A percentile compares a stretch with the other conserved stretches of the same genome.
phyloP scores from a whole-genome alignment of 2,797 vertebrate species.

The Meda fulgida region DNA sequence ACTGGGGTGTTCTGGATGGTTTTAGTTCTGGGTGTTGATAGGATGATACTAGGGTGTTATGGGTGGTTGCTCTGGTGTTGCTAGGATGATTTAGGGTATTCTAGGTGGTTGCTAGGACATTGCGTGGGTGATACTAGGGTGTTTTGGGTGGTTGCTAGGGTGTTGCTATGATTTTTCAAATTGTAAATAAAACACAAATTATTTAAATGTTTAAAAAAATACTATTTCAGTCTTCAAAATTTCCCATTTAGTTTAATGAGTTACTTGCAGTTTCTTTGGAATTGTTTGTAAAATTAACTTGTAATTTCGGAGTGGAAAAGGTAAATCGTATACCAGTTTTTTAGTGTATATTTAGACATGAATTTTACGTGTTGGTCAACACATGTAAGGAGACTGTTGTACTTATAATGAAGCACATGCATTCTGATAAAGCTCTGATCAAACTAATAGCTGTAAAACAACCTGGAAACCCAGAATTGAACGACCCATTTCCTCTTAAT shows the following conservation, averaged over 20 bases:
- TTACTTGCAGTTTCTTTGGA: too few relatives aligned
- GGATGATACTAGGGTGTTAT: too few relatives aligned
- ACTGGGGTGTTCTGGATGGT: background rate
- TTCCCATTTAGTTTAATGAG: too few relatives aligned
- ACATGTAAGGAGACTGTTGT: background rate
- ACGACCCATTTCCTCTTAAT: constrained; percentile 1
- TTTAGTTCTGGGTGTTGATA: too few relatives aligned
- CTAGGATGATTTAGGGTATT: rapidly evolving
- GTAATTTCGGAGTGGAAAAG: background rate
- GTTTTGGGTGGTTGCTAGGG: background rate
- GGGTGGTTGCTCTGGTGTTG: background rate
- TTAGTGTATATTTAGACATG: background rate
- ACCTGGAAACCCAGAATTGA: background rate
- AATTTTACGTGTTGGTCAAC: background rate
- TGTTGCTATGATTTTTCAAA: background rate
- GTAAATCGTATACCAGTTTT: background rate
- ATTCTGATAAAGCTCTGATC: background rate
- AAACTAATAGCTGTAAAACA: background rate
- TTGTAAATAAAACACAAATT: too few relatives aligned
- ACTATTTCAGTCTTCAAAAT: too few relatives aligned
- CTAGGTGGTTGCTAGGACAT: background rate
- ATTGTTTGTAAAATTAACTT: too few relatives aligned
- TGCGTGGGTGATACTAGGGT: rapidly evolving
- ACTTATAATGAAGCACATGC: background rate
- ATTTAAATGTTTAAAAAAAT: too few relatives aligned